phyloP scores from a whole-genome alignment of 1,140 invertebrate genomes.

The Teleogryllus occipitalis region DNA sequence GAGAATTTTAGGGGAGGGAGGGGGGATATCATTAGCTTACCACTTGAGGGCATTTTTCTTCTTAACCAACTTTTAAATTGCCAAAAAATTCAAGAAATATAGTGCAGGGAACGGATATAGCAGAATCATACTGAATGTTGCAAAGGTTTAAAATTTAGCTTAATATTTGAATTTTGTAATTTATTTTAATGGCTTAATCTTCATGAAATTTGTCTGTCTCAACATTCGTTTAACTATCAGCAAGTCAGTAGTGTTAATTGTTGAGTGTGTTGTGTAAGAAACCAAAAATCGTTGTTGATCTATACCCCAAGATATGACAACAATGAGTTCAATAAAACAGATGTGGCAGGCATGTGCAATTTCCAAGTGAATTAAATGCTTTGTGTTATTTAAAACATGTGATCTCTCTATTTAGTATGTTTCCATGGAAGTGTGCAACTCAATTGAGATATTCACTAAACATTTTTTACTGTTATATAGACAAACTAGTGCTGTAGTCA shows the following conservation, averaged over 20 bases:
- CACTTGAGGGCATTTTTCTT: no score
- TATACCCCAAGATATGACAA: neutral
- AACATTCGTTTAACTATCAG: neutral
- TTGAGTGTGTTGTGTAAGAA: slow-evolving; percentile 8
- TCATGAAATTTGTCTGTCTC: neutral
- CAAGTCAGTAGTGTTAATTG: slow-evolving; percentile 7
- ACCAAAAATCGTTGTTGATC: neutral
- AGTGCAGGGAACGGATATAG: no score
- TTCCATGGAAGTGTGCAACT: neutral
- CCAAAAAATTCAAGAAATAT: no score
- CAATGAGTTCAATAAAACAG: neutral
- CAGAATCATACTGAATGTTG: no score
- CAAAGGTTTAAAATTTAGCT: neutral
- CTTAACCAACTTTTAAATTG: no score
- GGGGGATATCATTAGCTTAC: no score
- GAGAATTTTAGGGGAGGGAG: neutral
- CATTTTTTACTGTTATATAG: slow-evolving; percentile 15
- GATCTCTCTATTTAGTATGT: slow-evolving; percentile 15
- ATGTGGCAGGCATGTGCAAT: slow-evolving; percentile 15
- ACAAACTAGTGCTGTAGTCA: slow-evolving; percentile 10
- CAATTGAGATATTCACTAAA: slow-evolving; percentile 11
- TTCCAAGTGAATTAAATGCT: neutral
- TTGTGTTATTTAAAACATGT: slow-evolving; percentile 8
- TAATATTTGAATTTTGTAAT: neutral
- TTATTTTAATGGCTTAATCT: neutral